Evolutionary conservation across 2,113 vertebrate species (phyloP), one percentile per base, ranked within the genome.

Genomic region (Psittacula cyanocephala): DNA sequence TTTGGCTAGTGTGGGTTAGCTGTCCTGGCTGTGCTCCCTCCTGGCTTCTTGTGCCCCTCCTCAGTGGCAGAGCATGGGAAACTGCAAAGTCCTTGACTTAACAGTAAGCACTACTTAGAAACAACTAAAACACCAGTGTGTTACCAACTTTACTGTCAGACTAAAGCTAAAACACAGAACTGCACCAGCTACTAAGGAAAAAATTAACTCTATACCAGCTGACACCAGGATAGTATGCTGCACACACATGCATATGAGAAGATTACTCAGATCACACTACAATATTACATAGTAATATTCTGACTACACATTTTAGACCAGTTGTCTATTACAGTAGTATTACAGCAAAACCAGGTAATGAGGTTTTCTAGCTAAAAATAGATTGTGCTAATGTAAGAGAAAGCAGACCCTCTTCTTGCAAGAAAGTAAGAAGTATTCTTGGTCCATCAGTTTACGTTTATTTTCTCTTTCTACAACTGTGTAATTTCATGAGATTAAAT

Each of bases 311-410:
- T 67, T 78, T 77, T n/a, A 79, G 6, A 84, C 10, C 7, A 81
- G 12, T 23, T 8, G 4, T 46, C 44, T 71, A 35, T 35, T 5
- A 0, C 1, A 2, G 22, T 12, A n/a, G 16, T 63, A 20, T 33
- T 63, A 46, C 3, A 59, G 19, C n/a, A 77, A 39, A 69, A 31
- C 13, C 55, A 78, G 3, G 9, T 18, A 33, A 60, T 7, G 28
- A 77, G 4, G 18, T 62, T 84, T 57, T 68, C 41, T 16, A 81
- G 23, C 20, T 47, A 53, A 53, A 89, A 94, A 88, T 1, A 44
- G 17, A 3, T 1, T 49, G 18, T 33, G 22, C 6, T 67, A 65
- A 41, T 2, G 1, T 28, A 93, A 89, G 17, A 85, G 33, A 5
- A 39, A 92, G 11, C 19, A 85, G n/a, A 5, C 44, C 50, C 35